Evolutionary conservation across 2,888 invertebrate species (phyloP), one percentile per base, ranked within the genome.

Genomic region (Eupithecia centaureata): DNA sequence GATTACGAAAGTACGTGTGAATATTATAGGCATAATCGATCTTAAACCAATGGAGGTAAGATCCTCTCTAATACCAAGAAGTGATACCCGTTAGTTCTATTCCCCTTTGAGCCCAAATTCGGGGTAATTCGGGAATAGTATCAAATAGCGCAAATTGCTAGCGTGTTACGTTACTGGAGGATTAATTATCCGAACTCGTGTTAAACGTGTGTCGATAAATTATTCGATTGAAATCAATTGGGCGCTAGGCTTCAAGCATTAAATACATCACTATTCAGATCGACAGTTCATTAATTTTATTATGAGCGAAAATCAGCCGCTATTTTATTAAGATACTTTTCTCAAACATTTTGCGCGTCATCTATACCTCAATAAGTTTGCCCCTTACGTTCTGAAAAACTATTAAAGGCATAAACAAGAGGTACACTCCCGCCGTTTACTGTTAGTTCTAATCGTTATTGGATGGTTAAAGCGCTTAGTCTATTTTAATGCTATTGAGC

Each of bases 101-200:
- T 4, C 30, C 28, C 51, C 52, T 47, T 51, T n/a, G 60, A 7
- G 12, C 15, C 33, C 18, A 60, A 51, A 30, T 59, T 22, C 57
- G 5, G 57, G 22, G 1, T 54, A n/a, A 54, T 54, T 54, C 30
- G 28, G 42, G 30, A 61, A 63, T 60, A 63, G 32, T 60, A 63
- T 56, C 35, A n/a, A 58, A 58, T 58, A 51, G 15, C 33, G 27
- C 18, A 57, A 33, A 57, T 57, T 57, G 57, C 18, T 57, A n/a
- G 32, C 30, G 30, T 33, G 33, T 33, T 52, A 51, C 51, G 25
- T 56, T 61, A 32, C 65, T 2, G 22, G 54, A 54, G 33, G 60
- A 60, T 56, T 61, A 52, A 65, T 65, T 56, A 61, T 38, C 61
- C 27, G n/a, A 22, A 28, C 59, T 28, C 25, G 30, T 60, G 54